phyloP scores from a whole-genome alignment of 1,140 invertebrate species.

The Cotesia typhae region DNA sequence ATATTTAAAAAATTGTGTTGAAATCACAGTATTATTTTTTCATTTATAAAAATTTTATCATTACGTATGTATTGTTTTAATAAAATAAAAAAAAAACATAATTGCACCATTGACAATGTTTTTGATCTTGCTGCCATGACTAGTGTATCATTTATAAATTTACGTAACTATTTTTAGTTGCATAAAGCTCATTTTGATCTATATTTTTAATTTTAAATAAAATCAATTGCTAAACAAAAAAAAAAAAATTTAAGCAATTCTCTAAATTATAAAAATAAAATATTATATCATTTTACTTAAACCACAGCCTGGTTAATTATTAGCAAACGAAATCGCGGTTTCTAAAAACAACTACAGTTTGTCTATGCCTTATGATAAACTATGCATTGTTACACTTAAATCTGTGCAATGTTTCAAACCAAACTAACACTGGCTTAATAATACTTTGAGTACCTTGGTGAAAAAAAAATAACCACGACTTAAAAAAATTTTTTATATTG shows the following conservation, averaged over 20 bases:
- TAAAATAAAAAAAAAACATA: slow-evolving; percentile 47
- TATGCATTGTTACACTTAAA: too few species aligned
- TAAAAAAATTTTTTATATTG: too few species aligned
- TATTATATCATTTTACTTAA: neutral
- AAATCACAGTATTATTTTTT: slow-evolving; percentile 50
- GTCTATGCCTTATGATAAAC: too few species aligned
- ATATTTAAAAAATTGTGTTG: slow-evolving; percentile 47
- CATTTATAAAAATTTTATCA: slow-evolving; percentile 5
- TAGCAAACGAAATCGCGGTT: neutral
- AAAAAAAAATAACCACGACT: too few species aligned
- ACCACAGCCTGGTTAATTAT: slow-evolving; percentile 23
- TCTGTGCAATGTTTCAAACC: neutral
- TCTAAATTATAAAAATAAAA: slow-evolving; percentile 19
- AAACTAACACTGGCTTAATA: neutral
- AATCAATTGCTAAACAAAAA: slow-evolving; percentile 20
- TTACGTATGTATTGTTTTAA: neutral
- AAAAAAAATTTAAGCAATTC: neutral
- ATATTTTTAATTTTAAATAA: slow-evolving; percentile 18
- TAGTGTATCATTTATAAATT: slow-evolving; percentile 42
- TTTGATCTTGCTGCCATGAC: slow-evolving; percentile 50
- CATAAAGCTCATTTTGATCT: slow-evolving; percentile 52
- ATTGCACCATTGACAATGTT: slow-evolving; percentile 54
- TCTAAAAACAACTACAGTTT: slow-evolving; percentile 9
- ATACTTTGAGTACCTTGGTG: too few species aligned
- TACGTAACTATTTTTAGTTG: neutral